Percentiles rank a stretch among this genome's conserved stretches.
These are phyloP conservation scores for Dermolepida albohirtum DNA, from an alignment of 2,888 invertebrate species.

Conservation along the genomic window DNA sequence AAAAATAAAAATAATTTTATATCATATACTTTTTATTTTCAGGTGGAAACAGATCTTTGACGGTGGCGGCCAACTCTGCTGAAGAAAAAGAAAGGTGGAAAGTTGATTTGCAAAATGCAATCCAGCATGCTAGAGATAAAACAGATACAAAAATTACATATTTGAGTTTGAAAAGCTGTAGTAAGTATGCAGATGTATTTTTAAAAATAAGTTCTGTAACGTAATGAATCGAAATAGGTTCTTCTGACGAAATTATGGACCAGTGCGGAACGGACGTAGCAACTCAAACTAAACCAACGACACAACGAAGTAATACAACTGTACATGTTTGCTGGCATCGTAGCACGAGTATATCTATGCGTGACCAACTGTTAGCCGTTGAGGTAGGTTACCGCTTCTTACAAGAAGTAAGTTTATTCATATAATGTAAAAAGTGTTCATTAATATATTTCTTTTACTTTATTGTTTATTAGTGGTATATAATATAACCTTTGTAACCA, in stretches of 20 bases:
- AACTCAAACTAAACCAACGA: conserved; percentile 66
- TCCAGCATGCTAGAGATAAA: conserved; percentile 67
- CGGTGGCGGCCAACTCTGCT: conserved; percentile 88
- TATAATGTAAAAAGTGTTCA: too few relatives aligned
- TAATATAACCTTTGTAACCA: too few relatives aligned
- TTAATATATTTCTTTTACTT: too few relatives aligned
- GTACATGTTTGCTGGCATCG: conserved; percentile 99
- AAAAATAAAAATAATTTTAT: too few relatives aligned
- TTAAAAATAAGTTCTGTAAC: too few relatives aligned
- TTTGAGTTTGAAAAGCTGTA: conserved; percentile 74
- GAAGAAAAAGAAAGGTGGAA: conserved; percentile 91
- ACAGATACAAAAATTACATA: conserved; percentile 71
- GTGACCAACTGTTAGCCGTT: conserved; percentile 79
- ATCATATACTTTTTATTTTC: conserved; percentile 37
- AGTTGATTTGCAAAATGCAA: conserved; percentile 77
- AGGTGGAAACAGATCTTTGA: conserved; percentile 78
- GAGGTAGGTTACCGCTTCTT: conserved; percentile 66
- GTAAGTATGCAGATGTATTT: conserved; percentile 64
- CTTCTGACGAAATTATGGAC: conserved; percentile 79
- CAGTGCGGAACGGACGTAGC: conserved; percentile 69
- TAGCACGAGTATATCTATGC: conserved; percentile 84
- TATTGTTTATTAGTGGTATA: too few relatives aligned
- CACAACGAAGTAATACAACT: conserved; percentile 82
- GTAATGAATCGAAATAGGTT: conserved; percentile 65
- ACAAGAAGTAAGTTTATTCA: too few relatives aligned